Evolutionary conservation across 1,140 invertebrate species (phyloP).

Genomic region (Papilio machaon): DNA sequence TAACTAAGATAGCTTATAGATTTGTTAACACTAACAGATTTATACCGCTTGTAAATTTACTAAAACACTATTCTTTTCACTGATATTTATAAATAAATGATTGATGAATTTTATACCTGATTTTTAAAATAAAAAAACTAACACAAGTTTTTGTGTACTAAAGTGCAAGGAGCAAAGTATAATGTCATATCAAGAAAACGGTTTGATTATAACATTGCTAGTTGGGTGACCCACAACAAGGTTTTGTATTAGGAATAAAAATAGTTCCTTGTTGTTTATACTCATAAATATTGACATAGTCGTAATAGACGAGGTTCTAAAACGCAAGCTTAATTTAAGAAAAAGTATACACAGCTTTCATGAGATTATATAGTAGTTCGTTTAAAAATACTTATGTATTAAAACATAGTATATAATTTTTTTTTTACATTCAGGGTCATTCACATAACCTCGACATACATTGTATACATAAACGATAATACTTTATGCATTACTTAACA

Average conservation of each 20-base stretch:
- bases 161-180: neutral
- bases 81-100: no score
- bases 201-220: neutral
- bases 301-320: no score
- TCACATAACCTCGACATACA: slow-evolving; percentile 16
- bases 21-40: neutral
- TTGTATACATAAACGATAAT: neutral
- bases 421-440: neutral
- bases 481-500: slow-evolving; percentile 11
- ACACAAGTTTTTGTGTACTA: no score
- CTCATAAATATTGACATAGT: no score
- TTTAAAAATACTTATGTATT: neutral
- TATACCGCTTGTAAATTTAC: no score
- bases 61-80: no score
- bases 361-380: neutral
- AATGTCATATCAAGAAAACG: neutral
- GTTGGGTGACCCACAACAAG: neutral
- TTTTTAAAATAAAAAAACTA: no score
- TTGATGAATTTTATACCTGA: no score
- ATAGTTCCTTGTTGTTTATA: no score
- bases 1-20: neutral
- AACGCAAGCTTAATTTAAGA: no score
- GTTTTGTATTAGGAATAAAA: no score
- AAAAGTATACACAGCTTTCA: neutral
- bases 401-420: neutral